A percentile compares a stretch with the other conserved stretches of the same genome.
Conservation (phyloP, 2,113 vertebrate genomes). For the Takifugu bimaculatus region DNA sequence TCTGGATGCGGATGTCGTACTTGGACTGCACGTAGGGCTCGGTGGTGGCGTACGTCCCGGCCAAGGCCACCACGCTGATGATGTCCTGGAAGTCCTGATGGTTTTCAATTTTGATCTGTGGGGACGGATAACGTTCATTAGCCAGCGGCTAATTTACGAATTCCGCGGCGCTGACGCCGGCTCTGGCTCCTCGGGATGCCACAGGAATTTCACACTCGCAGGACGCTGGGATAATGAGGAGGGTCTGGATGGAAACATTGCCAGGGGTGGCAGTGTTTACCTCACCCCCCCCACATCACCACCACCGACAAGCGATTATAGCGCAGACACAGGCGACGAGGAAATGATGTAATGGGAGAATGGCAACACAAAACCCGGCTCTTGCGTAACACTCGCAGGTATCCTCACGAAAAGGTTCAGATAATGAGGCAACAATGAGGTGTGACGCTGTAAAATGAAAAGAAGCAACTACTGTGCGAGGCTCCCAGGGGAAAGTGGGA, state of each 20-base stretch:
- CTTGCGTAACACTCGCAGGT: slow-evolving; percentile 4
- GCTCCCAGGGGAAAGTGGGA: neutral
- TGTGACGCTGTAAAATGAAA: slow-evolving; percentile 7
- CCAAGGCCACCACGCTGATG: slow-evolving; percentile 91
- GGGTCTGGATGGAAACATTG: slow-evolving; percentile 35
- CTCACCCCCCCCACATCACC: neutral
- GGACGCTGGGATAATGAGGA: slow-evolving; percentile 39
- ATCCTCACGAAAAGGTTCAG: neutral
- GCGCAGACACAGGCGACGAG: slow-evolving; percentile 11
- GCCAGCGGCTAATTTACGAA: slow-evolving; percentile 31
- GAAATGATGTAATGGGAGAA: slow-evolving; percentile 26
- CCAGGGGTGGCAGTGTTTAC: slow-evolving; percentile 37
- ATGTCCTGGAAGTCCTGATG: slow-evolving; percentile 93
- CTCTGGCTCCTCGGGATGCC: slow-evolving; percentile 27
- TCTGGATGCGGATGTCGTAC: slow-evolving; percentile 96
- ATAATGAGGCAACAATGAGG: slow-evolving; percentile 21
- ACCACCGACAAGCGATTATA: slow-evolving; percentile 24
- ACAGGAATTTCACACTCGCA: slow-evolving; percentile 51
- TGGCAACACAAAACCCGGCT: slow-evolving; percentile 2
- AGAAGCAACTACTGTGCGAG: neutral
- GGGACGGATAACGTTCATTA: slow-evolving; percentile 42
- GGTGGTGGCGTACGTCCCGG: slow-evolving; percentile 89
- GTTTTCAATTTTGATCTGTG: slow-evolving; percentile 94
- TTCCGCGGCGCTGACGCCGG: slow-evolving; percentile 4
- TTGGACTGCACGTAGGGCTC: slow-evolving; percentile 94